phyloP scores from a whole-genome alignment of 2,113 vertebrate genomes.

The Dissostichus mawsoni region DNA sequence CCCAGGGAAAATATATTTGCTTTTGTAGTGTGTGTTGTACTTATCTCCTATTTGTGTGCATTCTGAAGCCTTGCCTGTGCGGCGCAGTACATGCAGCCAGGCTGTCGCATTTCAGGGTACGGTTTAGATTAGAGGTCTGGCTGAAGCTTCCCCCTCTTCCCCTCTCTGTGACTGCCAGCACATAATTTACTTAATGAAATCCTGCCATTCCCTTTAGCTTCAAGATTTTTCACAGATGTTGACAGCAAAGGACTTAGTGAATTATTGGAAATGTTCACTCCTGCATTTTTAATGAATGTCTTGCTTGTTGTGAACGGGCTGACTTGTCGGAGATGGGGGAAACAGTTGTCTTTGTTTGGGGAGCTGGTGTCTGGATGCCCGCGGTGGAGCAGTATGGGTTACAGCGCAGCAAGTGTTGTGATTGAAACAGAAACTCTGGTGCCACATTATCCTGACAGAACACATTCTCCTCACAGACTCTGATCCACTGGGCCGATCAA shows the following conservation, averaged over 20 bases:
- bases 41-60: conserved; percentile 66
- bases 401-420: conserved; percentile 78
- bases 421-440: conserved; percentile 81
- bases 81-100: conserved; percentile 82
- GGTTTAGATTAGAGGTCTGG: conserved; percentile 94
- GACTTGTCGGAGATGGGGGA: conserved; percentile 55
- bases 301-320: conserved; percentile 71
- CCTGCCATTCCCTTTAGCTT: conserved; percentile 93
- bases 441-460: conserved; percentile 81
- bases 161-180: conserved; percentile 93
- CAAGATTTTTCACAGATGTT: conserved; percentile 94
- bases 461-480: conserved; percentile 75
- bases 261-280: conserved; percentile 87
- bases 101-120: conserved; percentile 90
- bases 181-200: conserved; percentile 97
- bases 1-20: conserved; percentile 35
- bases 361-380: conserved; percentile 71
- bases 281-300: conserved; percentile 83
- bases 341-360: conserved; percentile 73
- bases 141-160: conserved; percentile 89
- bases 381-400: conserved; percentile 70
- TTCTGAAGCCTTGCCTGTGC: conserved; percentile 79
- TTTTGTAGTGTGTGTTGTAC: conserved; percentile 55
- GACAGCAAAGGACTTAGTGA: conserved; percentile 91
- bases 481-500: conserved; percentile 80